phyloP scores from a whole-genome alignment of 2,888 invertebrate genomes.

The Lottia scabra region DNA sequence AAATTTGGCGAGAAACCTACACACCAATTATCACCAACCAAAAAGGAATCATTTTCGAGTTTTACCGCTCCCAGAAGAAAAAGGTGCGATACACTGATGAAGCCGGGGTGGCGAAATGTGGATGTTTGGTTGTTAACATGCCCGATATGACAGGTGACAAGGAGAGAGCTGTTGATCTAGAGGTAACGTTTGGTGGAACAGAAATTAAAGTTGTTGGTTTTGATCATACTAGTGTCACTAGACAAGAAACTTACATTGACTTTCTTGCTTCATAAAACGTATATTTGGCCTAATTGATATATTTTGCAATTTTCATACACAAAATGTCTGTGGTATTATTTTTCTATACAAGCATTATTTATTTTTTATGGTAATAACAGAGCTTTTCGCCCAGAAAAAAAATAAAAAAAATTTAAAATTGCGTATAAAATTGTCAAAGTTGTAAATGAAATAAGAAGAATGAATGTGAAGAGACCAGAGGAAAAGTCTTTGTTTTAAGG shows the following conservation, averaged over 20 bases:
- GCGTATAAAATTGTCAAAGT: too few relatives aligned
- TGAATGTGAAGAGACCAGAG: too few relatives aligned
- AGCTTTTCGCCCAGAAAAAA: too few relatives aligned
- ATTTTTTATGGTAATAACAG: too few relatives aligned
- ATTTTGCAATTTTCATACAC: too few relatives aligned
- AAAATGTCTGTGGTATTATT: too few relatives aligned
- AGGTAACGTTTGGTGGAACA: conserved; percentile 62
- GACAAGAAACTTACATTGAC: conserved; percentile 58
- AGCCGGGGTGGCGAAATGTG: conserved; percentile 59
- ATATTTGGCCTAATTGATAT: too few relatives aligned
- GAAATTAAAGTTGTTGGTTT: conserved; percentile 61
- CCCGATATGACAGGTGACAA: conserved; percentile 60
- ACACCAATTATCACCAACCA: conserved; percentile 63
- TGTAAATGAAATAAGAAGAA: too few relatives aligned
- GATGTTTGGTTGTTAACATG: conserved; percentile 60
- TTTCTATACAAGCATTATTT: too few relatives aligned
- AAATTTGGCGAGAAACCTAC: conserved; percentile 62
- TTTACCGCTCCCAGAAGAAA: conserved; percentile 51
- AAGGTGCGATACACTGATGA: conserved; percentile 59
- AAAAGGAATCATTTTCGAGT: conserved; percentile 62
- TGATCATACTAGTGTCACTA: conserved; percentile 59
- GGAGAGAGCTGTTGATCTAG: conserved; percentile 59
- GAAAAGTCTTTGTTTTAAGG: background rate
- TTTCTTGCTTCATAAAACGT: conserved; percentile 41
- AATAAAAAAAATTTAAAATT: too few relatives aligned